A percentile compares a stretch with the other conserved stretches of the same genome.
Evolutionary conservation across 2,888 invertebrate species (phyloP).

Genomic region (Beris morrisii): DNA sequence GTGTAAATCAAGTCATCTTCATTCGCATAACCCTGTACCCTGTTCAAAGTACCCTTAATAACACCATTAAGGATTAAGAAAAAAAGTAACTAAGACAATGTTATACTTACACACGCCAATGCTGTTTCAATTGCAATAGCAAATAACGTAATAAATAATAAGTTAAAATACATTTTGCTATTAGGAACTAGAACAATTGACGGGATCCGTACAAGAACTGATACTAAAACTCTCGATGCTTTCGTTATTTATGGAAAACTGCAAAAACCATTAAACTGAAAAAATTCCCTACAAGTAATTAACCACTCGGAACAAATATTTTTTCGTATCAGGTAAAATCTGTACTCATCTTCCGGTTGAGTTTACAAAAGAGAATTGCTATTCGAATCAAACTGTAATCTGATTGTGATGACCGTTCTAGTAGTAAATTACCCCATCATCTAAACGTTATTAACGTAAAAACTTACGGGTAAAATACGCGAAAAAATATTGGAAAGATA

Average conservation of each 20-base stretch:
- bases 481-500: neutral
- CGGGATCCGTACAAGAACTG: neutral
- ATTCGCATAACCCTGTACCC: too few species aligned
- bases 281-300: too few species aligned
- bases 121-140: constrained; percentile 41
- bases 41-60: too few species aligned
- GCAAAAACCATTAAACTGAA: neutral
- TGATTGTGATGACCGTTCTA: neutral
- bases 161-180: neutral
- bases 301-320: too few species aligned
- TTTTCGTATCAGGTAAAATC: too few species aligned
- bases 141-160: neutral
- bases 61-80: too few species aligned
- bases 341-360: too few species aligned
- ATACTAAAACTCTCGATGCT: neutral
- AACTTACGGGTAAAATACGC: neutral
- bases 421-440: neutral
- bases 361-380: neutral
- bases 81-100: neutral
- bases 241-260: neutral
- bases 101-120: constrained; percentile 49
- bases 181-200: neutral
- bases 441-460: neutral
- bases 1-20: too few species aligned
- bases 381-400: neutral